Evolutionary conservation across 2,888 invertebrate genomes (phyloP), one percentile per base, ranked within the genome.

Genomic region (Alviniconcha strummeri): DNA sequence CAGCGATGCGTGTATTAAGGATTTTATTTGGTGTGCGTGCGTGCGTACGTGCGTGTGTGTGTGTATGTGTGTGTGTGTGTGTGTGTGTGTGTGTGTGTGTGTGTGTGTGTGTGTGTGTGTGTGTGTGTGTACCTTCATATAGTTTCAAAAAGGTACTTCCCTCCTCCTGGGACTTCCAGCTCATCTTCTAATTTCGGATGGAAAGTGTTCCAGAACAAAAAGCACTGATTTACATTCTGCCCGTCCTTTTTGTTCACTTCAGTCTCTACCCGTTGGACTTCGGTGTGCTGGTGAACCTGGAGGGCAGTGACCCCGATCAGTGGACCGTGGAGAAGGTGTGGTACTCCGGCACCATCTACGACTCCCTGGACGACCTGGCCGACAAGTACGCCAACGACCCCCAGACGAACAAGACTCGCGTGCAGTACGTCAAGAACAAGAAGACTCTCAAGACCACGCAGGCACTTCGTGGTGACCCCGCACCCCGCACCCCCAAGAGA

Each of bases 241-340:
- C 36, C 36, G 3, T 36, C 36, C 36, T 36, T 36, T 36, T 36
- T 36, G 36, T 36, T 36, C 36, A 36, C 36, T 36, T 36, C 64
- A 79, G 79, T 13, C 82, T 90, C 0, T 87, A 91, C 83, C 90
- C 91, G 1, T 77, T 90, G 8, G 91, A 91, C 76, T 88, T 92
- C 55, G 85, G 87, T 4, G 87, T 92, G 19, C 84, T 90, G 19
- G 85, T 90, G n/a, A 86, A 90, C 60, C 19, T 90, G 78, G 86
- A 88, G 5, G 88, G 89, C n/a, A 88, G 86, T 9, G 77, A 87
- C 19, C 84, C 88, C 7, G 84, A 80, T 0, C 83, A 89, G 13
- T 91, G 86, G 83, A 78, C 17, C 0, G 86, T 91, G 8, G 88
- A 87, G 54, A 86, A 87, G 19, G 81, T 91, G 0, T 88, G 84